Evolutionary conservation across 2,888 invertebrate genomes (phyloP).

Genomic region (Zonitis immaculata): DNA sequence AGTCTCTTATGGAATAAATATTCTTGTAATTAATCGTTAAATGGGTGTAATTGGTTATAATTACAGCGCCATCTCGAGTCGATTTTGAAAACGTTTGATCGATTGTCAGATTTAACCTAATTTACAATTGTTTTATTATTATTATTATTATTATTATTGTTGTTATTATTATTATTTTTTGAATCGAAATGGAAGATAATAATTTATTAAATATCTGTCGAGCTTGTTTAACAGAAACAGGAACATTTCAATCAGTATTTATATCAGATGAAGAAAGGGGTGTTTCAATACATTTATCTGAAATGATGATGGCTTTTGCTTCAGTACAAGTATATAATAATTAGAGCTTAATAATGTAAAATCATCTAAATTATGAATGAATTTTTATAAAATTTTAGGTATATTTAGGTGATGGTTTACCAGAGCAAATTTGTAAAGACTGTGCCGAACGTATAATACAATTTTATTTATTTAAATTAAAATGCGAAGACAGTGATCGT

Average conservation of each 20-base stretch:
- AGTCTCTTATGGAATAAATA: no score
- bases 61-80: neutral
- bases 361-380: neutral
- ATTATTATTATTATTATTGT: slow-evolving; percentile 7
- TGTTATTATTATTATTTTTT: slow-evolving; percentile 1
- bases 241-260: slow-evolving; percentile 45
- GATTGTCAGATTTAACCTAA: slow-evolving; percentile 30
- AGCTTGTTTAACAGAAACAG: slow-evolving; percentile 43
- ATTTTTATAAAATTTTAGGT: slow-evolving; percentile 32
- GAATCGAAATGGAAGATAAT: slow-evolving; percentile 34
- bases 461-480: slow-evolving; percentile 51
- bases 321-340: slow-evolving; percentile 45
- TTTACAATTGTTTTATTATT: neutral
- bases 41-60: neutral
- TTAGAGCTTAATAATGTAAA: neutral
- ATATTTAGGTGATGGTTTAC: slow-evolving; percentile 54
- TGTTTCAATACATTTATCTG: slow-evolving; percentile 41
- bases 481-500: slow-evolving; percentile 49
- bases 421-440: slow-evolving; percentile 55
- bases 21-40: no score
- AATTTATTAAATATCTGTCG: slow-evolving; percentile 39
- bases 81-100: slow-evolving; percentile 27
- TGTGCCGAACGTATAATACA: slow-evolving; percentile 53
- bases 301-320: slow-evolving; percentile 46
- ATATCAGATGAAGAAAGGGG: slow-evolving; percentile 36